A percentile compares a stretch with the other conserved stretches of the same genome.
Conservation (phyloP, 2,888 invertebrate species). For the Pandemis heparana region DNA sequence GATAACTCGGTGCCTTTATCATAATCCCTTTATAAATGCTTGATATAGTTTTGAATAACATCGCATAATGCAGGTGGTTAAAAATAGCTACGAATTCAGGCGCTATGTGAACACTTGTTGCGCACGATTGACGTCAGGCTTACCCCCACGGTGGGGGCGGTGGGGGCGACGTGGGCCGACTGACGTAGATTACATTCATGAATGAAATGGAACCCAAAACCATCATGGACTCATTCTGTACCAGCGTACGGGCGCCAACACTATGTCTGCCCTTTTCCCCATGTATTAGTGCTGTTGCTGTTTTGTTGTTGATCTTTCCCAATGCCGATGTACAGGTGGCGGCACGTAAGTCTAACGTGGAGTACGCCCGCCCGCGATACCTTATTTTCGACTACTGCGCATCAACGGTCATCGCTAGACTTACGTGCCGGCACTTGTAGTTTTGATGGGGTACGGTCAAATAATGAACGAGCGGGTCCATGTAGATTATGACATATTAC, state of each 20-base stretch:
- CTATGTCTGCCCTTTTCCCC: neutral
- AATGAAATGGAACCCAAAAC: conserved; percentile 75
- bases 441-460: neutral
- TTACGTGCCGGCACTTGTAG: too few species aligned
- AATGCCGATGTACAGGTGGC: neutral
- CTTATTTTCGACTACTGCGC: too few species aligned
- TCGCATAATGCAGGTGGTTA: conserved; percentile 61
- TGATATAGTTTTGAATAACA: conserved; percentile 42
- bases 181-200: conserved; percentile 81
- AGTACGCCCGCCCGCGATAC: too few species aligned
- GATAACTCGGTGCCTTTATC: neutral
- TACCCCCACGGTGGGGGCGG: conserved; percentile 60
- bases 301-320: neutral
- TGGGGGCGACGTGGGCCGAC: conserved; percentile 63
- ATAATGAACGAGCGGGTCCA: neutral
- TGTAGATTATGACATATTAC: too few species aligned
- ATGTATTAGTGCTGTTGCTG: neutral
- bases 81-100: conserved; percentile 71
- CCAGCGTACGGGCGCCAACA: conserved; percentile 17
- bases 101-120: conserved; percentile 78
- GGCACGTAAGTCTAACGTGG: too few species aligned
- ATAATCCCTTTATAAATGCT: conserved; percentile 1
- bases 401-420: too few species aligned
- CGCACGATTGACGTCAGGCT: conserved; percentile 79
- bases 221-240: conserved; percentile 50